Evolutionary conservation across 2,888 invertebrate species (phyloP).

Genomic region (Eupithecia centaureata): DNA sequence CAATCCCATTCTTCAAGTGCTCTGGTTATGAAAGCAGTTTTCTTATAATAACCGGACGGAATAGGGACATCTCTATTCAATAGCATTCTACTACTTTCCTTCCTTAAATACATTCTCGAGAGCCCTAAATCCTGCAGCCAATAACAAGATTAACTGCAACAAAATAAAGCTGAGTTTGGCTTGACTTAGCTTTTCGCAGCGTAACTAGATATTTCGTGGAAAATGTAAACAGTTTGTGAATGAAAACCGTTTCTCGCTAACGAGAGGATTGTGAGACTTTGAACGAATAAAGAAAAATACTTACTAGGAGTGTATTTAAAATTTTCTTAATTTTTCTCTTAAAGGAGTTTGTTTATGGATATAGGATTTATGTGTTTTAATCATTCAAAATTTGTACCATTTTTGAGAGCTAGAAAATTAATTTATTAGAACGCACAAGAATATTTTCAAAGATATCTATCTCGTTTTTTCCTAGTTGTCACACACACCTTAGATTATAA

Average conservation of each 20-base stretch:
- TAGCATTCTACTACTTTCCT: neutral
- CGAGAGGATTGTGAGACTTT: neutral
- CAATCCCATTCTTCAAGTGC: neutral
- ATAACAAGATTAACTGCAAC: neutral
- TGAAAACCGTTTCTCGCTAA: conserved; percentile 4
- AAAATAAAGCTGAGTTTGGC: conserved; percentile 1
- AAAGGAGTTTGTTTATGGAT: neutral
- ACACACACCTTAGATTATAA: no score
- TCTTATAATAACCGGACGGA: neutral
- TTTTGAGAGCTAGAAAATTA: no score
- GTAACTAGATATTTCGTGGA: neutral
- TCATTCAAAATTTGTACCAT: no score
- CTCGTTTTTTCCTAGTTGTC: no score
- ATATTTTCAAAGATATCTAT: no score
- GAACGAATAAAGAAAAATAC: neutral
- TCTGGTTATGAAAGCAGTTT: neutral
- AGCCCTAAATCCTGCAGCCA: neutral
- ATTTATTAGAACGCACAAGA: no score
- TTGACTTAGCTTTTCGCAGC: neutral
- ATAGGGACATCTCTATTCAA: neutral
- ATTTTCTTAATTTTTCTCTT: neutral
- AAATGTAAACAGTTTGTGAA: conserved; percentile 10
- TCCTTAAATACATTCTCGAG: neutral
- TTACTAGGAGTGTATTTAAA: neutral
- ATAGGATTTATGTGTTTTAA: neutral